Evolutionary conservation across 2,113 vertebrate species (phyloP), one percentile per base, ranked within the genome.

Genomic region (Meles meles): DNA sequence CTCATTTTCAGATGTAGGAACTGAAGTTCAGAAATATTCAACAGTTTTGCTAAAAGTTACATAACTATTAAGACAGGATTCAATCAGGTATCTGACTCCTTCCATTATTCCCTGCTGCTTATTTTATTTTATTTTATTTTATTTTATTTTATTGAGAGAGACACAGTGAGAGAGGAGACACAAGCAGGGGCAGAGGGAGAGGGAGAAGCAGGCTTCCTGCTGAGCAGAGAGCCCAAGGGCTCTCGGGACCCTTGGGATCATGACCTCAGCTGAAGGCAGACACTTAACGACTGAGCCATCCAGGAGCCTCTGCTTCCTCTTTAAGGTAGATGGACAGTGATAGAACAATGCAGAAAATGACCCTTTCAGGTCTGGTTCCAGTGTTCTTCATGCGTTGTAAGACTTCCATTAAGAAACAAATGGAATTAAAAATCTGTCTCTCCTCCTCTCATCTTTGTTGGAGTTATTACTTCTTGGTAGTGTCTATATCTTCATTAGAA

Each of bases 291-390:
- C 21, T 59, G 57, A 59, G 57, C 23, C 57, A 25, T 3, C 21
- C 21, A 59, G 57, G 55, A 25, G 57, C 57, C 57, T 21, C 21
- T 23, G 21, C 92, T 97, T 94, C 44, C 11, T 76, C 93, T 97
- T 97, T 90, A 98, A 97, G 92, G 55, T 67, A 97, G 88, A 92
- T 82, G 25, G 94, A 96, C 93, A 98, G 86, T 92, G 91, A 90
- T 42, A 97, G 93, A 95, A 81, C 63, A 96, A 72, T 81, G 81
- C 97, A 96, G 89, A 96, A 97, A 98, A 98, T 98, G 90, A 59
- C 27, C 31, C 20, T 90, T 25, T 18, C 55, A 61, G 14, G 3
- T 57, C 20, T 76, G 83, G 18, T 21, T 91, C 8, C 74, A 29
- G 7, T 80, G 79, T 67, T 93, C 13, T 61, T 87, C 6, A 67